Evolutionary conservation across 2,113 vertebrate genomes (phyloP).

Genomic region (Neolamprologus kungweensis): DNA sequence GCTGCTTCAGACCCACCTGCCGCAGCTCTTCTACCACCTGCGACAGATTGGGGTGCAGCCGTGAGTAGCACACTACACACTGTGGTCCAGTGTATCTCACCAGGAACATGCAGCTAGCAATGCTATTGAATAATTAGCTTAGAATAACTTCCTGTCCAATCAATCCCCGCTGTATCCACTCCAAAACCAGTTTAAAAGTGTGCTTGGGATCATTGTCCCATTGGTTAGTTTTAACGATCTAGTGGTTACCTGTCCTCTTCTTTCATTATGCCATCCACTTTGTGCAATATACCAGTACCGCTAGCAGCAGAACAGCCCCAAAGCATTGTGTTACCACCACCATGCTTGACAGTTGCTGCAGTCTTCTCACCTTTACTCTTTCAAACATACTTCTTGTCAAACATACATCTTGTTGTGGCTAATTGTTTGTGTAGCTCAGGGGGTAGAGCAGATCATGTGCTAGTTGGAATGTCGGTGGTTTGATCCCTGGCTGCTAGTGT

Average conservation of each 20-base stretch:
- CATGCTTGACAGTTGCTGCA: neutral
- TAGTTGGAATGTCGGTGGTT: neutral
- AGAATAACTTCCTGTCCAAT: neutral
- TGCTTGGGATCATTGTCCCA: neutral
- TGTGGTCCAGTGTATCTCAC: neutral
- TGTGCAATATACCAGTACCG: neutral
- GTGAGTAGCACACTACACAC: slow-evolving; percentile 67
- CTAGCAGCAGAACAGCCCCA: neutral
- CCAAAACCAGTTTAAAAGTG: neutral
- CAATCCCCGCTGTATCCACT: accelerated
- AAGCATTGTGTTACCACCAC: neutral
- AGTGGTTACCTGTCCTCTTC: neutral
- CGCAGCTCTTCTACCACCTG: slow-evolving; percentile 95
- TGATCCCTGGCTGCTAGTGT: neutral
- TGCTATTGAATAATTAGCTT: neutral
- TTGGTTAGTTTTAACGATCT: neutral
- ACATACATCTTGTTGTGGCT: neutral
- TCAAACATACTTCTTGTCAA: neutral
- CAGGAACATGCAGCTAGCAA: neutral
- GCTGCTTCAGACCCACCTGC: slow-evolving; percentile 90
- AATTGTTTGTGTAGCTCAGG: neutral
- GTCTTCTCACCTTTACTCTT: neutral
- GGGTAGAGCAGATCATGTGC: neutral
- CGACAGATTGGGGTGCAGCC: slow-evolving; percentile 94
- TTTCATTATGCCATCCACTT: neutral